Evolutionary conservation across 2,113 vertebrate species (phyloP), one percentile per base, ranked within the genome.

Genomic region (Dermatemys mawii): DNA sequence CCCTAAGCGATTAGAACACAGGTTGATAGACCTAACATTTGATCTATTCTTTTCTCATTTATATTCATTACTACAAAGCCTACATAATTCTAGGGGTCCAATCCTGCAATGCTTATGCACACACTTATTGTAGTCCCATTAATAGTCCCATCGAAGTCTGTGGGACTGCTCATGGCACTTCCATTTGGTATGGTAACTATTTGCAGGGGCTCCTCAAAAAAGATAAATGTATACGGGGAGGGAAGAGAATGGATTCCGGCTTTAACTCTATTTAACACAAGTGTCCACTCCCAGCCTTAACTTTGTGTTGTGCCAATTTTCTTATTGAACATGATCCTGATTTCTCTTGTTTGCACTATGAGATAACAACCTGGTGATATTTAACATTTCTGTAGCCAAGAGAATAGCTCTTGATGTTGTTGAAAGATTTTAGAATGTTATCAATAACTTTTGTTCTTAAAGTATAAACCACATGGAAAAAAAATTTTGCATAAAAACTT

Each of bases 401-500:
- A 41, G 87, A 49, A 70, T 1, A 84, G 51, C 88, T 95, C 85
- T 48, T 24, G 3, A 32, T 89, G 87, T 2, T 85, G 78, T 26
- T 51, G 67, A 86, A 88, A 97, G 87, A 89, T 97, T 94, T 94
- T 94, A 87, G 90, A 89, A 92, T 2, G 46, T 91, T 76, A 91
- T 90, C 94, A 5, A 92, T 90, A 97, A 97, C 95, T 97, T 97
- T 94, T 93, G 94, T 95, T 96, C 95, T 97, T 84, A 67, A 97
- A 96, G 96, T 97, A 94, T 94, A 95, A 92, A 94, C 86, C 92
- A 95, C 93, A 94, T 41, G 73, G 86, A 89, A 67, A 80, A 94
- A 95, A 94, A 97, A 87, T 95, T 97, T 95, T 96, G 88, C 96
- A 97, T 95, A 96, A 97, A 97, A 98, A 98, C 97, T 97, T 97